Evolutionary conservation across 2,797 vertebrate species (phyloP), one percentile per base, ranked within the genome.

Genomic region (Megaceryle alcyon): DNA sequence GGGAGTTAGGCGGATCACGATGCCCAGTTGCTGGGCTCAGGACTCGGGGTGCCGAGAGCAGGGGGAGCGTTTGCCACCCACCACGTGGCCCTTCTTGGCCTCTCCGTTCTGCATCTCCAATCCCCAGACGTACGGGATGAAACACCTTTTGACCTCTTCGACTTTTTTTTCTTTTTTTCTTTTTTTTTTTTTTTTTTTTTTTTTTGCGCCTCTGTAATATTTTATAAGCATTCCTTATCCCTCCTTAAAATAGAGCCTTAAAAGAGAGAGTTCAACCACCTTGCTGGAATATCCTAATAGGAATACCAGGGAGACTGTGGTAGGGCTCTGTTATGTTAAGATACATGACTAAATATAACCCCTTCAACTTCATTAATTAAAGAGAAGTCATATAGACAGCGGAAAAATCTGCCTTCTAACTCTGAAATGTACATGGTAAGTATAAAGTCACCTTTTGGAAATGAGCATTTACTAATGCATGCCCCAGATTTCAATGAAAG

Each of bases 361-460:
- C 37, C 72, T 83, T 78, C 65, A 56, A 81, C 69, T 91, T 94
- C 73, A 66, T 92, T 80, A 80, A 92, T 87, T 91, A 91, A 85
- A 82, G 51, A 79, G 61, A 63, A 46, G 51, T 92, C 48, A 37
- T 37, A 53, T 11, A 56, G 75, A 75, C 69, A 85, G 82, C 86
- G 87, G 61, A 91, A 69, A 94, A 92, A 61, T 71, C 57, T 64
- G 77, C 48, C 70, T 90, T 92, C 78, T 59, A 80, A 60, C 48
- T 70, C 71, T 87, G 76, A 76, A 77, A 71, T 68, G 49, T 57
- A 41, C 14, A 5, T 14, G n/a, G 41, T 33, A 72, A 92, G 81
- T 89, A 39, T 56, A 39, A 95, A 80, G 66, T 44, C 85, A 54
- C 69, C 35, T 88, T 84, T 81, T 57, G 39, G 75, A 87, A 87